These are phyloP conservation scores for Perdita meconis DNA, from an alignment of 2,888 invertebrate species.

Conservation along the genomic window DNA sequence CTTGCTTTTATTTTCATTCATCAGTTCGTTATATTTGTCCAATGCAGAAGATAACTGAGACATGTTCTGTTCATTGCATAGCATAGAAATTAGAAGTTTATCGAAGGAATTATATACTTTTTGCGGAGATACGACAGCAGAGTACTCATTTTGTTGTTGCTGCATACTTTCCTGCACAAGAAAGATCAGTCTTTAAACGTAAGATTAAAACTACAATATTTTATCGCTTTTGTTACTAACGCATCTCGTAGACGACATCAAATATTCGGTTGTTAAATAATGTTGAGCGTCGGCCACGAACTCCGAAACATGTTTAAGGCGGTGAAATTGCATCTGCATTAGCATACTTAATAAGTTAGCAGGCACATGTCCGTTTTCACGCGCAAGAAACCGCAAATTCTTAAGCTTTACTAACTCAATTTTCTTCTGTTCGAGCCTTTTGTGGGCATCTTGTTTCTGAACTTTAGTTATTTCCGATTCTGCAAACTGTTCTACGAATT, in stretches of 20 bases:
- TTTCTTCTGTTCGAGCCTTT: conserved; percentile 70
- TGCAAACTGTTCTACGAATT: conserved; percentile 70
- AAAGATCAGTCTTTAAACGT: background rate
- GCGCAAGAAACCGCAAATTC: conserved; percentile 70
- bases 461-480: conserved; percentile 74
- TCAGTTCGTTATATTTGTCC: conserved; percentile 72
- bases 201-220: background rate
- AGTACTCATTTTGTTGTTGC: conserved; percentile 75
- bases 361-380: conserved; percentile 78
- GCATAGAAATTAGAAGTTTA: conserved; percentile 75
- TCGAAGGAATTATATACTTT: conserved; percentile 75
- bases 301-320: conserved; percentile 75
- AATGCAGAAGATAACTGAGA: conserved; percentile 65
- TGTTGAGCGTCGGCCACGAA: conserved; percentile 77
- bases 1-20: conserved; percentile 70
- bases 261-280: conserved; percentile 78
- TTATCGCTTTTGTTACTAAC: conserved; percentile 69
- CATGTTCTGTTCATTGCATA: conserved; percentile 56
- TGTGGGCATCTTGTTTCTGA: conserved; percentile 73
- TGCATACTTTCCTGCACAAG: conserved; percentile 76
- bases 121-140: conserved; percentile 52
- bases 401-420: conserved; percentile 72
- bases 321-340: conserved; percentile 77
- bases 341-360: conserved; percentile 78
- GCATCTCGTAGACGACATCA: conserved; percentile 74